Evolutionary conservation across 1,140 invertebrate species (phyloP).

Genomic region (Mylabris phalerata): DNA sequence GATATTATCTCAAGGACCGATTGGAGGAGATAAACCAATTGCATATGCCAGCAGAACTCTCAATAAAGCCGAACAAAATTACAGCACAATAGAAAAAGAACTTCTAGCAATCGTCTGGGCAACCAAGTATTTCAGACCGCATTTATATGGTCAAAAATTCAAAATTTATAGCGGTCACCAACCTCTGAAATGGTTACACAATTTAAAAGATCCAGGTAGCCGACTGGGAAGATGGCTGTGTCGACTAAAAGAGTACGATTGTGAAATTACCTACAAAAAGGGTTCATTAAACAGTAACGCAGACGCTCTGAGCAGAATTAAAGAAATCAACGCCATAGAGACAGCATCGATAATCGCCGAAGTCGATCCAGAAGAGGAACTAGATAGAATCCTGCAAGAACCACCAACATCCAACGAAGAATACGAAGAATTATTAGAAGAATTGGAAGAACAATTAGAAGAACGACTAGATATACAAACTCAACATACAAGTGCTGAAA

Average conservation of each 20-base stretch:
- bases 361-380: not conserved
- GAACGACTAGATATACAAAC: too few relatives aligned
- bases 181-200: slow-evolving; percentile 38
- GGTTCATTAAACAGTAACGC: not conserved
- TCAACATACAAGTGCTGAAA: too few relatives aligned
- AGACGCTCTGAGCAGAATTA: slow-evolving; percentile 2
- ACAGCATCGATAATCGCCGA: not conserved
- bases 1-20: too few relatives aligned
- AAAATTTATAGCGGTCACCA: slow-evolving; percentile 42
- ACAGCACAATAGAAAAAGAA: slow-evolving; percentile 35
- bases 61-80: slow-evolving; percentile 39
- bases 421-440: too few relatives aligned
- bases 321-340: not conserved
- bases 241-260: slow-evolving; percentile 35
- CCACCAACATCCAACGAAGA: too few relatives aligned
- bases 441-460: too few relatives aligned
- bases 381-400: too few relatives aligned
- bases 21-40: too few relatives aligned
- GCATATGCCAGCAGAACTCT: not conserved
- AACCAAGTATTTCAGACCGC: slow-evolving; percentile 35
- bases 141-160: slow-evolving; percentile 39
- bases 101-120: slow-evolving; percentile 34
- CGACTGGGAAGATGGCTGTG: slow-evolving; percentile 37
- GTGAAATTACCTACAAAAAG: slow-evolving; percentile 28
- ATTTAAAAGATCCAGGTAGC: slow-evolving; percentile 30